phyloP scores from a whole-genome alignment of 2,113 vertebrate species.

The Athene cunicularia region DNA sequence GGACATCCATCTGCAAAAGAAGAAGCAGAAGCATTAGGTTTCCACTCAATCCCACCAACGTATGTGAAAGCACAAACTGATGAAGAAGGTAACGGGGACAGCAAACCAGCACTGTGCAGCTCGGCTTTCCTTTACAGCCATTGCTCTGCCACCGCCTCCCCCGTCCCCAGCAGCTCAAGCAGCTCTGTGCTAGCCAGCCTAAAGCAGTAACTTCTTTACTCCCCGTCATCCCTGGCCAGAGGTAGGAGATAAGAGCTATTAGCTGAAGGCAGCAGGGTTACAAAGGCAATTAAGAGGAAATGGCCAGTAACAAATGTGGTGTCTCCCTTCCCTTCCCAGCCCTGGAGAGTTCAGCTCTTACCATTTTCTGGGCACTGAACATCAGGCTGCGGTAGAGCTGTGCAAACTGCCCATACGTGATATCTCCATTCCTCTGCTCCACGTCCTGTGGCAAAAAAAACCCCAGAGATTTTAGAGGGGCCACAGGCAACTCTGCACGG shows the following conservation, averaged over 20 bases:
- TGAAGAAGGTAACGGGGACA: neutral
- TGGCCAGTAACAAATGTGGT: neutral
- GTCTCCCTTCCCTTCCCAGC: neutral
- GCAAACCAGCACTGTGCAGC: neutral
- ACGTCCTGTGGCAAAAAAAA: constrained; percentile 79
- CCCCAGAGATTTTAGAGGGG: neutral
- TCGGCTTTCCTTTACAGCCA: neutral
- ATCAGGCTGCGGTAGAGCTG: constrained; percentile 96
- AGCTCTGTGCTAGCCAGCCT: neutral
- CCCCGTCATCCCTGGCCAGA: neutral
- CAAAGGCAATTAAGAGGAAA: neutral
- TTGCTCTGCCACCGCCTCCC: neutral
- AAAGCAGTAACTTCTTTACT: neutral
- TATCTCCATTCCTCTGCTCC: constrained; percentile 92
- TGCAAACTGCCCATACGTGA: constrained; percentile 93
- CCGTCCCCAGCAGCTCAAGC: neutral
- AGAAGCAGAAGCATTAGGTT: constrained; percentile 53
- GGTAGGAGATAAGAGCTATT: neutral
- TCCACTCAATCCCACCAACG: neutral
- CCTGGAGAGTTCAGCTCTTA: constrained; percentile 68
- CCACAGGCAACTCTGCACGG: neutral
- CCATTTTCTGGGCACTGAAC: constrained; percentile 94
- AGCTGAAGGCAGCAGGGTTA: neutral
- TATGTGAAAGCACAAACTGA: neutral
- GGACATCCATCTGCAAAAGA: constrained; percentile 87